phyloP scores from a whole-genome alignment of 2,113 vertebrate genomes.

The Tragelaphus strepsiceros region DNA sequence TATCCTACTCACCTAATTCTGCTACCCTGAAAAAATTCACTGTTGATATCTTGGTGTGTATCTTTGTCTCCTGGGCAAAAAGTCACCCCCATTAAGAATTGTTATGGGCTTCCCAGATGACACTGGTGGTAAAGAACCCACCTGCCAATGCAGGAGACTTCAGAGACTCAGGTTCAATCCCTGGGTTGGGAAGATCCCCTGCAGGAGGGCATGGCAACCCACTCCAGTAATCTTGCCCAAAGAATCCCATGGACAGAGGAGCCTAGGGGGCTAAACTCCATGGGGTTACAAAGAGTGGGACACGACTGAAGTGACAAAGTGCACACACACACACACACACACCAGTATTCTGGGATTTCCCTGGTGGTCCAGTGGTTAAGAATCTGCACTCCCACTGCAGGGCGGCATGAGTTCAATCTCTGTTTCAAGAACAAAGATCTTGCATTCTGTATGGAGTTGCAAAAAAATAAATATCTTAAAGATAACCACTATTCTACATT shows the following conservation, averaged over 20 bases:
- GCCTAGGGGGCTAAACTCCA: neutral
- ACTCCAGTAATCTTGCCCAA: neutral
- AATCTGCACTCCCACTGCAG: neutral
- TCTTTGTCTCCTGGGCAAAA: neutral
- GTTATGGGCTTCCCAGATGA: neutral
- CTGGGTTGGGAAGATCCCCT: neutral
- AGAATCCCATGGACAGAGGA: neutral
- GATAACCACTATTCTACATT: neutral
- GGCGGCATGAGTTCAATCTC: neutral
- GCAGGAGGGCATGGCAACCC: neutral
- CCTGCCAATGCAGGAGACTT: neutral
- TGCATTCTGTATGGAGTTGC: neutral
- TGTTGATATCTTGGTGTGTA: rapidly evolving
- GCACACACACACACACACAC: neutral
- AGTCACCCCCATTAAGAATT: neutral
- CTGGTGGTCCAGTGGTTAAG: neutral
- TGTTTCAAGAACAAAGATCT: neutral
- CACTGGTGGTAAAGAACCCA: neutral
- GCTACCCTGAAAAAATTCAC: neutral
- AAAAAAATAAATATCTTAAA: neutral
- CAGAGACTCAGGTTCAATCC: neutral
- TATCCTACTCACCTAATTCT: neutral
- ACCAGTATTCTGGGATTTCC: neutral
- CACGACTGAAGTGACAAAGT: neutral
- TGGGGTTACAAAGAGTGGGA: neutral